Percentiles rank a stretch among this genome's conserved stretches.
Conservation (phyloP, 2,888 invertebrate species). For the Imbricaverruca yamaguchii region DNA sequence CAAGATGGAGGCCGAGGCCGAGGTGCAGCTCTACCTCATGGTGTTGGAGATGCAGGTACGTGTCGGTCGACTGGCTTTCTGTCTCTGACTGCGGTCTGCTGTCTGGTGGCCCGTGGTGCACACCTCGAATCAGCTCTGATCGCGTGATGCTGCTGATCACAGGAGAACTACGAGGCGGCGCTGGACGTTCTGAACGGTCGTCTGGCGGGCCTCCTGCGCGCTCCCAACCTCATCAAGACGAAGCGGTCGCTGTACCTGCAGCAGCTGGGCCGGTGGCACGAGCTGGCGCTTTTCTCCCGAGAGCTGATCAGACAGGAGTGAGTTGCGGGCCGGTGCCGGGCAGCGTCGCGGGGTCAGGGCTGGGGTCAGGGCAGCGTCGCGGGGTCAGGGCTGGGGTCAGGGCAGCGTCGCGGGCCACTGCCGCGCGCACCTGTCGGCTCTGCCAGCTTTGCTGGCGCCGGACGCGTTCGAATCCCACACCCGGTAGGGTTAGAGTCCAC, state of each 20-base stretch:
- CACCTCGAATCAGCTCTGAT: too few species aligned
- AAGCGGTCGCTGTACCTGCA: constrained; percentile 66
- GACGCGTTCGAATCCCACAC: too few species aligned
- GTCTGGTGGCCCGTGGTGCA: too few species aligned
- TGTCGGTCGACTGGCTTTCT: not conserved
- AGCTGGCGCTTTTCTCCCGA: constrained; percentile 65
- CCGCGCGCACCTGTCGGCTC: too few species aligned
- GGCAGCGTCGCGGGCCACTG: too few species aligned
- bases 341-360: too few species aligned
- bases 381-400: too few species aligned
- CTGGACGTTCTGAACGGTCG: constrained; percentile 71
- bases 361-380: too few species aligned
- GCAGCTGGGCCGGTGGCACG: constrained; percentile 63
- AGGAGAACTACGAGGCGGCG: constrained; percentile 70
- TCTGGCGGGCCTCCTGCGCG: constrained; percentile 54
- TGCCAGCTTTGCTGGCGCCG: too few species aligned
- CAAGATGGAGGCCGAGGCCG: constrained; percentile 83
- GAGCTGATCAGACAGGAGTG: constrained; percentile 65
- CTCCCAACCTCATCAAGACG: constrained; percentile 52
- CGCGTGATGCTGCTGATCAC: constrained; percentile 8
- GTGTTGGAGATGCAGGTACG: constrained; percentile 55
- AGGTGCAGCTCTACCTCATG: constrained; percentile 82
- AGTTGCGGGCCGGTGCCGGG: constrained; percentile 36
- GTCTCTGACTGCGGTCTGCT: not conserved
- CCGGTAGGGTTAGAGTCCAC: too few species aligned